Base-by-base conservation (phyloP, 2,797 vertebrate species). In the Kryptopterus vitreolus region DNA sequence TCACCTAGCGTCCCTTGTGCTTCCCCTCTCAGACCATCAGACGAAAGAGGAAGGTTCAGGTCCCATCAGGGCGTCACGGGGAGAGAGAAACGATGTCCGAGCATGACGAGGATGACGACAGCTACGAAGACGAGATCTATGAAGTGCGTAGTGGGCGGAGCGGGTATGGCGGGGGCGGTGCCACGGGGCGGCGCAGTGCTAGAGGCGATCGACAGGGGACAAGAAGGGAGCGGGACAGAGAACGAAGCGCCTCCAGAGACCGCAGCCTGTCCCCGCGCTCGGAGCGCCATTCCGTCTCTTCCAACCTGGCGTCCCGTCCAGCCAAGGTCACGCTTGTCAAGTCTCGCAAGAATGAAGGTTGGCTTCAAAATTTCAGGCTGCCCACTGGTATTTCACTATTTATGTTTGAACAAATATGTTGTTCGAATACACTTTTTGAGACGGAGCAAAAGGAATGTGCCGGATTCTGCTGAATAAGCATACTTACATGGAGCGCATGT, bases 331-430 rank as follows among this genome's bases (percentile, higher is more conserved):
- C 97, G 0, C 89, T 99, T 31, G 95, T 99, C 89, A 99, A 99
- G 83, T 99, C 98, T 1, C 95, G 97, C 85, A 99, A 99, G 85
- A 99, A 97, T 89, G 97, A 99, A 98, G 98, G 97, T 99, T 95
- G 90, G 92, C 87, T 86, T 91, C 79, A 84, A 43, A 70, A 48
- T 10, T 22, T 43, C 26, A n/a, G 46, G 5, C 57, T 52, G 57
- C 1, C 13, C 8, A 6, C 12, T 15, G 22, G 35, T 33, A 33
- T 15, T 16, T 63, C 48, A 58, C 57, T 58, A n/a, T 55, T 29
- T 26, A n/a, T 33, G 52, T 18, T 69, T 48, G 15, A 43, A 24
- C 62, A 35, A 26, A 50, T 24, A 26, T 7, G n/a, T 65, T 3
- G n/a, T 35, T 22, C 29, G 18, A 43, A 43, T 38, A 15, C 29